phyloP scores from a whole-genome alignment of 2,113 vertebrate species.

The Peromyscus polionotus region DNA sequence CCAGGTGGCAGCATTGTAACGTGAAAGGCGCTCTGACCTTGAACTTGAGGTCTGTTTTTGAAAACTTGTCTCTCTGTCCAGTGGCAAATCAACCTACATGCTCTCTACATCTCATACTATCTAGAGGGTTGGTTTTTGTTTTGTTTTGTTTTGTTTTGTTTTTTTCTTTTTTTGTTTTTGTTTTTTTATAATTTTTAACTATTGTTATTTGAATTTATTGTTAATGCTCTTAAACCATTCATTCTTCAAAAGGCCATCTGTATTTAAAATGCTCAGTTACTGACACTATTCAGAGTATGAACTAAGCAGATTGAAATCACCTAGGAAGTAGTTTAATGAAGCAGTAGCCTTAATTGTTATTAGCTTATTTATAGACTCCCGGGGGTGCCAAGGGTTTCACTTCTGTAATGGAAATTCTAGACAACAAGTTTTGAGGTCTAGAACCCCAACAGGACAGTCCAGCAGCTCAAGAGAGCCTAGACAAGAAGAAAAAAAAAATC shows the following conservation, averaged over 20 bases:
- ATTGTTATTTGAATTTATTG: neutral
- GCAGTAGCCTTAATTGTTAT: neutral
- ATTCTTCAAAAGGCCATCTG: neutral
- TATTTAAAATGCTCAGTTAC: neutral
- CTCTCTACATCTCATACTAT: neutral
- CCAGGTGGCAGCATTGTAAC: constrained; percentile 79
- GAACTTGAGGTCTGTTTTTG: neutral
- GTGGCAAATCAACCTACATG: neutral
- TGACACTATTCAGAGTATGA: neutral
- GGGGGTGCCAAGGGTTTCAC: neutral
- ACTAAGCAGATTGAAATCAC: constrained; percentile 31
- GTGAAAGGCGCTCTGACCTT: constrained; percentile 30
- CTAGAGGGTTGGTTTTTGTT: too few relatives aligned
- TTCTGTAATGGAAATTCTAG: neutral
- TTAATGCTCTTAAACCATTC: neutral
- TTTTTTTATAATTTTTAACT: neutral
- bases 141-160: too few relatives aligned
- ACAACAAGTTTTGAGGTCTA: neutral
- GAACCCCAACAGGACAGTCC: neutral
- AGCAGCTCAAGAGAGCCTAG: neutral
- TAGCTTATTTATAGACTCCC: neutral
- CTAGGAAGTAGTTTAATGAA: neutral
- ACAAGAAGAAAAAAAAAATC: neutral
- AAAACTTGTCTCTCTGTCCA: neutral
- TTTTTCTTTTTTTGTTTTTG: too few relatives aligned